Evolutionary conservation across 2,797 vertebrate genomes (phyloP), one percentile per base, ranked within the genome.

Genomic region (Allenopithecus nigroviridis): DNA sequence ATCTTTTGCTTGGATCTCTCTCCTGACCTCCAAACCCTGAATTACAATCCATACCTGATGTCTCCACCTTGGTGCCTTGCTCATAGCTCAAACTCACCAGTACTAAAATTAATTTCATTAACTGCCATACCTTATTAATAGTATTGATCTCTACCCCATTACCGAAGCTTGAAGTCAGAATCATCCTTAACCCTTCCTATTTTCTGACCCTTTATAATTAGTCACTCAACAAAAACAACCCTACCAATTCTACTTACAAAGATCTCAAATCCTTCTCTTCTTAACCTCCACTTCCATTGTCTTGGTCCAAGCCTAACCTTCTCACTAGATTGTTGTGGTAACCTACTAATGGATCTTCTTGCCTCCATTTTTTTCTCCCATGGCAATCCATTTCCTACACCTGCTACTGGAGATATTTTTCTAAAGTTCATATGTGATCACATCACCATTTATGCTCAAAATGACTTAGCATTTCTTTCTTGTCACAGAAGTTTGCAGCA

Each of bases 381-480:
- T 17, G 50, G 33, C n/a, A 78, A 53, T 50, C 59, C 5, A 5
- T 61, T 85, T 87, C 94, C 22, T 79, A 7, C 75, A 59, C 70
- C 81, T 91, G 24, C 36, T 80, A 8, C n/a, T 88, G 70, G 48
- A 93, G 74, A 21, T 72, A 43, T 46, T 84, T 89, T 89, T 85
- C 72, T 64, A 36, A 78, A 84, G 68, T 68, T 81, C 76, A 39
- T 89, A 8, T 41, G 2, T 11, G 50, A 48, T 53, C 53, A 39
- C 92, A 43, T 93, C 46, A 79, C 16, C 8, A 55, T 26, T 48
- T 48, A 78, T 64, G 43, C 72, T 89, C 61, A 91, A 2, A 87
- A 57, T 55, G 88, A 84, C 72, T 30, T 75, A 61, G 41, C 10
- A 85, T 89, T 89, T 96, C 61, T 57, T 92, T 88, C 61, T 89